Base-by-base conservation (phyloP, 2,797 vertebrate species). In the Channallabes apus region DNA sequence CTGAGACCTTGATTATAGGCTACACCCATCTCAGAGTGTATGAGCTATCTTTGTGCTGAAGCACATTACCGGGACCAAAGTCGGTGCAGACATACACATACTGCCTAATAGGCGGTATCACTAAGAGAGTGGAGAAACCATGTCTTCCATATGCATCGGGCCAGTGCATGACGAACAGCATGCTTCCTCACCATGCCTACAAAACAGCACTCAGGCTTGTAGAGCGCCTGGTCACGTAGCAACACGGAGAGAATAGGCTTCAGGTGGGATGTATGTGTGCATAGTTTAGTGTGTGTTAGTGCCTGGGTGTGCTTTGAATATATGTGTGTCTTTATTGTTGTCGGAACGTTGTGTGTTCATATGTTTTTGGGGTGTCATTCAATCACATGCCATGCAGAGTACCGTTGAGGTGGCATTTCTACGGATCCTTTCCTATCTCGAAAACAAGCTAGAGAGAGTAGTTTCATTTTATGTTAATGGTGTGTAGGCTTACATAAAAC, bases 401-500 rank as follows among this genome's bases (percentile, higher is more conserved):
- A 46, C 61, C 46, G 65, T 82, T 85, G 51, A 67, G 71, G 29
- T 82, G 54, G 27, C 29, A 71, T n/a, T 54, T 65, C 27, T 80
- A 29, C n/a, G 2, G 3, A 65, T 65, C 54, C 41, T 65, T 80
- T 14, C n/a, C 18, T 61, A 5, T 22, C 15, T 51, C 54, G 71
- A 80, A 83, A 84, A 80, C 85, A 86, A 68, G 67, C 58, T 65
- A 92, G 91, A 62, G 67, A 88, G 92, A 93, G 91, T 91, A 91
- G 92, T 94, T 95, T 94, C 93, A 94, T 94, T 95, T 95, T 95
- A 95, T 96, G 95, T 94, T 95, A 96, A 96, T 96, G 93, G 92
- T 90, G 69, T 90, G 90, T 91, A 92, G 81, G 93, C 93, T 94
- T 94, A 92, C 94, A 94, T 92, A 94, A 91, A 95, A 94, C 92